Percentiles rank a stretch among this genome's conserved stretches.
phyloP scores from a whole-genome alignment of 1,140 invertebrate genomes.

The Bombus ignitus region DNA sequence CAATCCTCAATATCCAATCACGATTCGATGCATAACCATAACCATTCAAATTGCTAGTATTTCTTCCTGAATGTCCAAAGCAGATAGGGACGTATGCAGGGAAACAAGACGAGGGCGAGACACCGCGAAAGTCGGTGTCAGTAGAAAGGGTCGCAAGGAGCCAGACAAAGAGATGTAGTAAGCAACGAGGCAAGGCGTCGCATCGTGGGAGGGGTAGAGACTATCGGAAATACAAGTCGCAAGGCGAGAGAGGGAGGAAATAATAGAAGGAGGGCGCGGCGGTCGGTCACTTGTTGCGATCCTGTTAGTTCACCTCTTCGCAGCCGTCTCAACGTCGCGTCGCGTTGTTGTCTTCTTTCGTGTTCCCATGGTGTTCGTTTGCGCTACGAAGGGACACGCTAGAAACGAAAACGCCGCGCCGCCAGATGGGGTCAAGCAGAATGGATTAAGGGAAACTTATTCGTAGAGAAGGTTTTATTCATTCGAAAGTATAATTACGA shows the following conservation, averaged over 20 bases:
- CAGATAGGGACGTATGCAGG: conserved; percentile 4
- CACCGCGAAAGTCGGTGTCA: not conserved
- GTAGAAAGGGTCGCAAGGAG: not conserved
- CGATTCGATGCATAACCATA: no score
- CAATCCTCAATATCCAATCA: not conserved
- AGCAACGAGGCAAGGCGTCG: not conserved
- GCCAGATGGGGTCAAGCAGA: not conserved
- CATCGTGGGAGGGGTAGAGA: conserved; percentile 24
- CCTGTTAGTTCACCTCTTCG: conserved; percentile 77
- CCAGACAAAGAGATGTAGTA: not conserved
- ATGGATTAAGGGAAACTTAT: conserved; percentile 9
- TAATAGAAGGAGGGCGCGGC: conserved; percentile 73
- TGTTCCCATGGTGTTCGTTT: conserved; percentile 18
- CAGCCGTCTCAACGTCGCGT: conserved; percentile 54
- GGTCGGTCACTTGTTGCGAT: conserved; percentile 77
- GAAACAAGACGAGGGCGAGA: conserved; percentile 13
- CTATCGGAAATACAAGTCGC: conserved; percentile 41
- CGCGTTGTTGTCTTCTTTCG: conserved; percentile 49
- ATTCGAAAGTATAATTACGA: not conserved
- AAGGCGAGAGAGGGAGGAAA: conserved; percentile 56
- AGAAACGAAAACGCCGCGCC: not conserved
- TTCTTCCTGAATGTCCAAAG: not conserved
- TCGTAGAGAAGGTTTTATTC: not conserved
- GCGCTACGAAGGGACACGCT: conserved; percentile 17
- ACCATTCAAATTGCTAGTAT: not conserved